Evolutionary conservation across 2,113 vertebrate species (phyloP).

Genomic region (Aspiorhynchus laticeps): DNA sequence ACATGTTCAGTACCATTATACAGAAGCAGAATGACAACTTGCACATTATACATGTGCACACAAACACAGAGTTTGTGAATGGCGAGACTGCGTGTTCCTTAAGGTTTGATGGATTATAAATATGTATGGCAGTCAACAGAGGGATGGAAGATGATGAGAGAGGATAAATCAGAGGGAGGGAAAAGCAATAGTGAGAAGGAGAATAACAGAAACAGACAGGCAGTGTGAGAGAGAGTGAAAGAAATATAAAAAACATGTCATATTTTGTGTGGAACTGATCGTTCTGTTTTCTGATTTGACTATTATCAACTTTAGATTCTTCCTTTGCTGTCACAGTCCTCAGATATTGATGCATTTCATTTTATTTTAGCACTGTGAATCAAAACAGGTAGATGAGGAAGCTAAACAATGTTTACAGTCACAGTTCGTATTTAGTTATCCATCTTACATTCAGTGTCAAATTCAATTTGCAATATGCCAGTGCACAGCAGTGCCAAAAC

Average conservation of each 20-base stretch:
- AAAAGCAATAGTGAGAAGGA: constrained; percentile 16
- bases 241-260: constrained; percentile 29
- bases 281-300: constrained; percentile 48
- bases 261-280: constrained; percentile 55
- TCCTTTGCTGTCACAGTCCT: constrained; percentile 60
- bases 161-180: constrained; percentile 26
- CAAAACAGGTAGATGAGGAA: constrained; percentile 15
- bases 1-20: background rate
- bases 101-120: constrained; percentile 43
- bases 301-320: constrained; percentile 51
- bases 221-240: constrained; percentile 44
- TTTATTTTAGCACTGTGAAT: constrained; percentile 49
- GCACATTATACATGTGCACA: background rate
- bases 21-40: background rate
- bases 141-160: constrained; percentile 34
- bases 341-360: constrained; percentile 68
- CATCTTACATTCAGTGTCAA: background rate
- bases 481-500: background rate
- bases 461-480: background rate
- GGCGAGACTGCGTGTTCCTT: constrained; percentile 2
- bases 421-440: background rate
- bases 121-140: constrained; percentile 51
- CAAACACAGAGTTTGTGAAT: background rate
- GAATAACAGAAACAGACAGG: constrained; percentile 36
- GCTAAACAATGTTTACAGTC: background rate